Evolutionary conservation across 2,113 vertebrate species (phyloP).

Genomic region (Orcinus orca): DNA sequence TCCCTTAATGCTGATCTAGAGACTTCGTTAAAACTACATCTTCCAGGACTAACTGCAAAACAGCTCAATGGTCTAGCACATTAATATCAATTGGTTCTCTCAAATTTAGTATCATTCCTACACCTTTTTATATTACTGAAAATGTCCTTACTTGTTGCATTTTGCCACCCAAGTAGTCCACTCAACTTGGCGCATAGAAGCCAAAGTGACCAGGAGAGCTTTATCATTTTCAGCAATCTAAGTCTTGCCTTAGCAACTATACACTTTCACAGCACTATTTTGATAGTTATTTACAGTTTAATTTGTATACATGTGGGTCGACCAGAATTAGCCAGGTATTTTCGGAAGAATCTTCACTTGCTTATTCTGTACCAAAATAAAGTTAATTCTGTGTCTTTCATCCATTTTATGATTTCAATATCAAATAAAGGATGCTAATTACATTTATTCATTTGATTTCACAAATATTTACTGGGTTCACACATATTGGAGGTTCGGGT

Average conservation of each 20-base stretch:
- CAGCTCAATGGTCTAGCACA: neutral
- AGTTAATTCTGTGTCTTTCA: neutral
- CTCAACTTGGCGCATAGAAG: neutral
- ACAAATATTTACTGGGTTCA: slow-evolving; percentile 15
- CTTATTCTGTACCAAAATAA: neutral
- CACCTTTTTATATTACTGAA: neutral
- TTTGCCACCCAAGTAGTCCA: neutral
- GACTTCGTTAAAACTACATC: neutral
- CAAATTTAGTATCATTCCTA: neutral
- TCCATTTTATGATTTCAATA: neutral
- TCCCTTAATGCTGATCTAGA: neutral
- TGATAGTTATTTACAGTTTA: neutral
- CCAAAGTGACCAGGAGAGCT: neutral
- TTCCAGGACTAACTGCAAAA: neutral
- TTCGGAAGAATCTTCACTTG: neutral
- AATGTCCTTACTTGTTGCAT: neutral
- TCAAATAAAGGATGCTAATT: neutral
- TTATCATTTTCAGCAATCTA: accelerated
- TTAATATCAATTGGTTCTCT: neutral
- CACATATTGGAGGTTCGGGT: neutral
- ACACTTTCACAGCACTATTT: neutral
- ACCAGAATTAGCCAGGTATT: neutral
- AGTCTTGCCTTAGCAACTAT: neutral
- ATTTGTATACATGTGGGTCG: neutral
- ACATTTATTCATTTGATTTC: neutral